Evolutionary conservation across 2,113 vertebrate species (phyloP).

Genomic region (Haplochromis vanheusdeni): DNA sequence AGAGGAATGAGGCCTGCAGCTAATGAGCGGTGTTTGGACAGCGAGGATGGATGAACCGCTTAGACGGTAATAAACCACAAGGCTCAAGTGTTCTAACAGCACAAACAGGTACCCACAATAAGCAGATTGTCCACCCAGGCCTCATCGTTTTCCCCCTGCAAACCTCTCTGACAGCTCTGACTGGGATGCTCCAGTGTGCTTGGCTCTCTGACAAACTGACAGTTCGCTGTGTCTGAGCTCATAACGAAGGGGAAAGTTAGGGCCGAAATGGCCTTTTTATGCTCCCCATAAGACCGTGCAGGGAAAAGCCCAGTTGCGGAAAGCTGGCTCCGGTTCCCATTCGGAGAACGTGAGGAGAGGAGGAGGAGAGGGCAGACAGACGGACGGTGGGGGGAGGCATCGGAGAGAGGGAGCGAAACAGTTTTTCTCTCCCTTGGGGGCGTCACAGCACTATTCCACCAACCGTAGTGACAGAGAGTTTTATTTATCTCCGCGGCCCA

Average conservation of each 20-base stretch:
- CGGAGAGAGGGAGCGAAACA: slow-evolving; percentile 4
- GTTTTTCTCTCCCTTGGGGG: slow-evolving; percentile 78
- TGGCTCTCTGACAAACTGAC: slow-evolving; percentile 24
- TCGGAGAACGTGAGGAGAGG: slow-evolving; percentile 5
- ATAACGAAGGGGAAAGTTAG: background rate
- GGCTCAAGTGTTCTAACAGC: slow-evolving; percentile 30
- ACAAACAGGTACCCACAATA: slow-evolving; percentile 29
- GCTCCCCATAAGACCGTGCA: background rate
- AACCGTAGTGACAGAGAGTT: slow-evolving; percentile 87
- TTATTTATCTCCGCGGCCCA: slow-evolving; percentile 90
- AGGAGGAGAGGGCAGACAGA: slow-evolving; percentile 26
- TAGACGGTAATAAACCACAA: slow-evolving; percentile 11
- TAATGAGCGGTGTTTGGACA: slow-evolving; percentile 41
- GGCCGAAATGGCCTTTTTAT: slow-evolving; percentile 33
- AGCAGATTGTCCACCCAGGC: slow-evolving; percentile 33
- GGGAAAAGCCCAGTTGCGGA: slow-evolving; percentile 26
- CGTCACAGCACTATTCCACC: slow-evolving; percentile 82
- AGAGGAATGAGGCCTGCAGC: slow-evolving; percentile 50
- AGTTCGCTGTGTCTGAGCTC: slow-evolving; percentile 7
- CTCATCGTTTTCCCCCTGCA: background rate
- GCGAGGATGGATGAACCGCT: slow-evolving; percentile 18
- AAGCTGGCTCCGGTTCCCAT: slow-evolving; percentile 31
- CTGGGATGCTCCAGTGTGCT: background rate
- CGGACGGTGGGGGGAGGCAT: background rate
- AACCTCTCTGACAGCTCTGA: slow-evolving; percentile 4